Evolutionary conservation across 2,888 invertebrate genomes (phyloP).

Genomic region (Drosophila antonietae): DNA sequence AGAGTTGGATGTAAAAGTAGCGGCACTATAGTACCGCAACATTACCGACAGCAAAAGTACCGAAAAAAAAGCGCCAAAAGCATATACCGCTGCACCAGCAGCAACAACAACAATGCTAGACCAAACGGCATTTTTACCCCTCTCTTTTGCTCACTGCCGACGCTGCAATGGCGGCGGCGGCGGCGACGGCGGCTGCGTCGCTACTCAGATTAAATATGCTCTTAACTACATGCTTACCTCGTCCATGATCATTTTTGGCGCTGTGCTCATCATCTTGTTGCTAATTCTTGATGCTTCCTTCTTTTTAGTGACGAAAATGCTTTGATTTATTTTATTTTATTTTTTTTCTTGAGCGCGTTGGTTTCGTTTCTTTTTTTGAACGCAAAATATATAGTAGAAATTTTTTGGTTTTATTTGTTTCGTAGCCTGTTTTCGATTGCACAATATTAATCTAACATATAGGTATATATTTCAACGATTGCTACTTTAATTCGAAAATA

Average conservation of each 20-base stretch:
- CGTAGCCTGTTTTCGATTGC: constrained; percentile 45
- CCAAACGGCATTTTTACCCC: constrained; percentile 54
- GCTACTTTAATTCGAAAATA: constrained; percentile 27
- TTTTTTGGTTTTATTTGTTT: constrained; percentile 5
- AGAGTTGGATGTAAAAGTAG: constrained; percentile 26
- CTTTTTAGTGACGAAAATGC: constrained; percentile 11
- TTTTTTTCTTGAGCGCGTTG: constrained; percentile 36
- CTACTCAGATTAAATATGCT: not conserved
- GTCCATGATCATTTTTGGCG: constrained; percentile 63
- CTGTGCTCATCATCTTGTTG: constrained; percentile 72
- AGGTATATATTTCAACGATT: constrained; percentile 52
- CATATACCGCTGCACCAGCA: constrained; percentile 37
- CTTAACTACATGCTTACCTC: constrained; percentile 67
- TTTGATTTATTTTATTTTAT: constrained; percentile 16
- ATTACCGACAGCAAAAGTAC: constrained; percentile 11
- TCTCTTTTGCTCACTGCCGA: constrained; percentile 27
- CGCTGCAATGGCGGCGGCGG: constrained; percentile 43
- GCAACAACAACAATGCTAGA: constrained; percentile 28
- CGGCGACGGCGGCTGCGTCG: constrained; percentile 19
- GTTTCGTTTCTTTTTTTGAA: constrained; percentile 8
- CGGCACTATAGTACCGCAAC: constrained; percentile 52
- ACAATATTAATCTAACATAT: constrained; percentile 31
- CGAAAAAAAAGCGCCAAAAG: constrained; percentile 42
- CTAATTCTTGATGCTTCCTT: not conserved
- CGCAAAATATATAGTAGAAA: constrained; percentile 20